Evolutionary conservation across 2,113 vertebrate species (phyloP).

Genomic region (Pristiophorus japonicus): DNA sequence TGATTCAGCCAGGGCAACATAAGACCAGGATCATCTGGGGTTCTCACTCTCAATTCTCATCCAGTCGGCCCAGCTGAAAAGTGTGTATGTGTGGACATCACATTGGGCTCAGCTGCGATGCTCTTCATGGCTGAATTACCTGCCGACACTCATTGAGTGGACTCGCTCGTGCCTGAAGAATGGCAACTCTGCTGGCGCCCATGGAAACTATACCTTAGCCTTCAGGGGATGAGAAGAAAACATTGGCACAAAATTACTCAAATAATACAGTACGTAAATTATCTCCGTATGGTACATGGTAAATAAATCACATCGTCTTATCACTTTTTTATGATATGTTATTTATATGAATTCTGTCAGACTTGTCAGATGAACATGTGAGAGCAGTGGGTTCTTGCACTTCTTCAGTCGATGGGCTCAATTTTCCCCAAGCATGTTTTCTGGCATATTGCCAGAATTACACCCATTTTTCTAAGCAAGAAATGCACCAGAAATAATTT

Average conservation of each 20-base stretch:
- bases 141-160: not conserved
- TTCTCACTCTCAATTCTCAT: not conserved
- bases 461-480: too few species aligned
- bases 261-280: not conserved
- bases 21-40: not conserved
- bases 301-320: not conserved
- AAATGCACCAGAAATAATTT: too few species aligned
- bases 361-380: not conserved
- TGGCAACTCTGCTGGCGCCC: not conserved
- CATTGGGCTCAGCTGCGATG: not conserved
- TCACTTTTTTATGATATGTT: not conserved
- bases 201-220: not conserved
- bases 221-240: not conserved
- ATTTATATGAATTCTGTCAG: not conserved
- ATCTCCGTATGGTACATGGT: not conserved
- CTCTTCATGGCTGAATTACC: not conserved
- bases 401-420: too few species aligned
- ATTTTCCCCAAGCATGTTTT: too few species aligned
- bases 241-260: not conserved
- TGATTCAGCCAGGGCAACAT: not conserved
- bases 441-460: too few species aligned
- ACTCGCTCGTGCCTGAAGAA: not conserved
- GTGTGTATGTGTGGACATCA: not conserved
- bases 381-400: not conserved
- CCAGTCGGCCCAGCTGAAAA: not conserved